phyloP scores from a whole-genome alignment of 2,797 vertebrate species.

The Menidia menidia region DNA sequence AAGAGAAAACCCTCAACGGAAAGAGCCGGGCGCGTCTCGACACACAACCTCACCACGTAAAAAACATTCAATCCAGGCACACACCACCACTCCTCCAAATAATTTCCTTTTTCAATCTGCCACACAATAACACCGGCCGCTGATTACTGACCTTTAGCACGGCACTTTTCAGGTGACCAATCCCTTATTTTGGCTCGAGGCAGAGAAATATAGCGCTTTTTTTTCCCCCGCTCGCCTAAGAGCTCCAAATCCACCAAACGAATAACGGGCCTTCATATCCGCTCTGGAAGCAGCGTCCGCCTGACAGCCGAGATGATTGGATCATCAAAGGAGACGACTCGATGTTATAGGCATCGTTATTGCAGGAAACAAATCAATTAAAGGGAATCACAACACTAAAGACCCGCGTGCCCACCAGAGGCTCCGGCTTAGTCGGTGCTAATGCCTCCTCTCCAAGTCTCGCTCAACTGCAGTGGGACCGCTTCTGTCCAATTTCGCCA shows the following conservation, averaged over 20 bases:
- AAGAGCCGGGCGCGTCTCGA: constrained; percentile 23
- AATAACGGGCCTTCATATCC: constrained; percentile 25
- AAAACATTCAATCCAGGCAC: constrained; percentile 17
- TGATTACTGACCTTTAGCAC: constrained; percentile 74
- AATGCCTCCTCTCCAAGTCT: constrained; percentile 9
- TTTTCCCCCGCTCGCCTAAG: constrained; percentile 13
- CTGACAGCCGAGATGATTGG: constrained; percentile 51
- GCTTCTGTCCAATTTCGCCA: not conserved
- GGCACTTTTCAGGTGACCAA: constrained; percentile 53
- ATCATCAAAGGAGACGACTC: constrained; percentile 56
- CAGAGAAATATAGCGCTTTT: constrained; percentile 30
- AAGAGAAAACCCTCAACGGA: constrained; percentile 58
- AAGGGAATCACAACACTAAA: constrained; percentile 25
- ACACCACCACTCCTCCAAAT: constrained; percentile 48
- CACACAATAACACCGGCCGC: constrained; percentile 60
- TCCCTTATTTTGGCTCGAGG: constrained; percentile 52
- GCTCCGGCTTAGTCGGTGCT: not conserved
- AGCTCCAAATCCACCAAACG: constrained; percentile 39
- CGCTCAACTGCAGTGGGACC: not conserved
- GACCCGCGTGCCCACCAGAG: not conserved
- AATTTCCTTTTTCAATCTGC: constrained; percentile 76
- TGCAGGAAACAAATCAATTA: constrained; percentile 60
- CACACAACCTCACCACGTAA: constrained; percentile 14
- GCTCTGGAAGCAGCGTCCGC: constrained; percentile 9
- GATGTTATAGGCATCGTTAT: constrained; percentile 52